A percentile compares a stretch with the other conserved stretches of the same genome.
Evolutionary conservation across 92 coral and sea anemone species (phyloP).

Genomic region (Epizoanthus ramosus): DNA sequence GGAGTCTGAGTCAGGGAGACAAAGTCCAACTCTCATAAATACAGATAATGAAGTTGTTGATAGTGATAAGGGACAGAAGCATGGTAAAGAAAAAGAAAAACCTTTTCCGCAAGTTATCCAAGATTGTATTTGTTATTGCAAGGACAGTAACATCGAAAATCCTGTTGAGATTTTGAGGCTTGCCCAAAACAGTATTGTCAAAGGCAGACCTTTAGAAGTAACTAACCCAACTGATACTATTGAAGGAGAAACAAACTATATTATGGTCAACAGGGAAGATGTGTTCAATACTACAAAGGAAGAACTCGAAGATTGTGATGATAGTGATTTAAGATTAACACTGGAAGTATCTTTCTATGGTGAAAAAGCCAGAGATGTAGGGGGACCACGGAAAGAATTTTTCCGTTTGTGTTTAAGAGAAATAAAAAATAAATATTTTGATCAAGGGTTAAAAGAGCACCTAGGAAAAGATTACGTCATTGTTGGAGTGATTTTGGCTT

Average conservation of each 20-base stretch:
- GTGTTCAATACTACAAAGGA: conserved; percentile 35
- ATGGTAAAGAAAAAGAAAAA: neutral
- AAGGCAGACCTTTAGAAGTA: conserved; percentile 36
- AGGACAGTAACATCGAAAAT: conserved; percentile 16
- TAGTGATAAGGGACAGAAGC: neutral
- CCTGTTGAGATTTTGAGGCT: conserved; percentile 44
- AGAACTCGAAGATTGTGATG: conserved; percentile 24
- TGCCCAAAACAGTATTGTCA: conserved; percentile 35
- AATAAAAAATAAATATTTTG: conserved; percentile 21
- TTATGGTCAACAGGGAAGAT: conserved; percentile 35
- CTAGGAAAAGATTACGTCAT: neutral
- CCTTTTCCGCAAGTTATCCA: conserved; percentile 1
- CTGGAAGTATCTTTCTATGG: conserved; percentile 47
- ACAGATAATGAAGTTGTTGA: neutral
- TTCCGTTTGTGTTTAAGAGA: conserved; percentile 18
- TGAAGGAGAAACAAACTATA: conserved; percentile 44
- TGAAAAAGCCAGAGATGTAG: conserved; percentile 38
- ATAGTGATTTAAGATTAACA: conserved; percentile 33
- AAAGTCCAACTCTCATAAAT: neutral
- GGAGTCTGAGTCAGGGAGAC: too few relatives aligned
- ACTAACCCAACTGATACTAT: conserved; percentile 18
- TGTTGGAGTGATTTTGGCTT: neutral
- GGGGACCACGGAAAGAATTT: conserved; percentile 33
- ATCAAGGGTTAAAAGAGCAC: conserved; percentile 3
- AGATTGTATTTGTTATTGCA: conserved; percentile 33